phyloP scores from a whole-genome alignment of 2,888 invertebrate genomes.

The Miltochrista miniata region DNA sequence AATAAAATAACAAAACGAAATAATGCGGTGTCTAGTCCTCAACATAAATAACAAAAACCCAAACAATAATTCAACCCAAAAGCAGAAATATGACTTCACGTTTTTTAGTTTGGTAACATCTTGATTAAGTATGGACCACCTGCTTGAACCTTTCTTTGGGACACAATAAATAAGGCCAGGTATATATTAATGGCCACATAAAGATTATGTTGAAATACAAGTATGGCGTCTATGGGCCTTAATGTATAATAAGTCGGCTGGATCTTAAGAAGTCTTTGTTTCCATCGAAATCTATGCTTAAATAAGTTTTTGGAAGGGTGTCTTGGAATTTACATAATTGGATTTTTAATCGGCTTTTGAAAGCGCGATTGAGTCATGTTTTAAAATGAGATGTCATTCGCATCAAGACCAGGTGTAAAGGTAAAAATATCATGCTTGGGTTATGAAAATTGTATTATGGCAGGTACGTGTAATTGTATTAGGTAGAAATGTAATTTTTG shows the following conservation, averaged over 20 bases:
- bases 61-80: conserved; percentile 76
- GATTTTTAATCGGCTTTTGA: conserved; percentile 11
- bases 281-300: conserved; percentile 41
- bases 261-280: conserved; percentile 55
- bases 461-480: too few relatives aligned
- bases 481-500: too few relatives aligned
- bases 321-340: conserved; percentile 10
- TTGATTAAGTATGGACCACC: conserved; percentile 83
- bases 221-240: conserved; percentile 63
- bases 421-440: background rate
- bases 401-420: background rate
- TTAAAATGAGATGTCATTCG: conserved; percentile 8
- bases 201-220: conserved; percentile 74
- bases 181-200: conserved; percentile 75
- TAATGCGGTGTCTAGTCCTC: conserved; percentile 61
- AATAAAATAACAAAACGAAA: conserved; percentile 74
- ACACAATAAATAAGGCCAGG: conserved; percentile 72
- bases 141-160: conserved; percentile 69
- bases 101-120: conserved; percentile 80
- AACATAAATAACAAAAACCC: conserved; percentile 69
- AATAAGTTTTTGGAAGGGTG: conserved; percentile 11
- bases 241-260: conserved; percentile 59
- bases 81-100: conserved; percentile 69
- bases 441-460: too few relatives aligned
- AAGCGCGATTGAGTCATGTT: conserved; percentile 18